Evolutionary conservation across 2,797 vertebrate species (phyloP).

Genomic region (Sebastes nivosus): DNA sequence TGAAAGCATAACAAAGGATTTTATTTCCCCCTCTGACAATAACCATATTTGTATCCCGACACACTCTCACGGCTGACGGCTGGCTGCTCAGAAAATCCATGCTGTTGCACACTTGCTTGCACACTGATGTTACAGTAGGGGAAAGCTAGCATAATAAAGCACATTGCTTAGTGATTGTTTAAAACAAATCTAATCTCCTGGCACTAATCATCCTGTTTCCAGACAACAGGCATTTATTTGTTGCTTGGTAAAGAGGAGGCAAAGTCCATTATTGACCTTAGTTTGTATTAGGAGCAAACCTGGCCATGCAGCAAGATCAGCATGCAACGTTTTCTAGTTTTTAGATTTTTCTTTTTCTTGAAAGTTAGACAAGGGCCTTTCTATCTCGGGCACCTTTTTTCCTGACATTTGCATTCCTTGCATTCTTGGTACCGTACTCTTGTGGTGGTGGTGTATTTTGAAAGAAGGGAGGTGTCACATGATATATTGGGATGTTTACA

Average conservation of each 20-base stretch:
- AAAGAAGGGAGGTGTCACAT: slow-evolving; percentile 32
- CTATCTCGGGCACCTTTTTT: slow-evolving; percentile 29
- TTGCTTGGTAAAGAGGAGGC: slow-evolving; percentile 7
- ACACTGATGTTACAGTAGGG: not conserved
- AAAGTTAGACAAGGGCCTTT: not conserved
- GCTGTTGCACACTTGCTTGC: not conserved
- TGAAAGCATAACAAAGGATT: slow-evolving; percentile 70
- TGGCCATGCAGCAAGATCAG: not conserved
- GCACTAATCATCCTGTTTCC: not conserved
- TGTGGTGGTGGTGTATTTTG: slow-evolving; percentile 28
- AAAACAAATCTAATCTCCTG: not conserved
- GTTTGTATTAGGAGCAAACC: slow-evolving; percentile 9
- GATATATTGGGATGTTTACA: slow-evolving; percentile 44
- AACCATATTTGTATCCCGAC: slow-evolving; percentile 44
- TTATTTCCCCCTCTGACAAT: slow-evolving; percentile 36
- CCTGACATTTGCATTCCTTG: slow-evolving; percentile 52
- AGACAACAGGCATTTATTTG: not conserved
- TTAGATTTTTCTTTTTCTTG: slow-evolving; percentile 5
- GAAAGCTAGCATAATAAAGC: not conserved
- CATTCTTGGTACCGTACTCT: slow-evolving; percentile 45
- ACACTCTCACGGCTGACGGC: not conserved
- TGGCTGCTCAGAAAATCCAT: not conserved
- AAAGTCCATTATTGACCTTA: slow-evolving; percentile 14
- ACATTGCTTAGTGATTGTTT: not conserved
- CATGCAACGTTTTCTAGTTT: not conserved